Evolutionary conservation across 2,113 vertebrate genomes (phyloP).

Genomic region (Dissostichus mawsoni): DNA sequence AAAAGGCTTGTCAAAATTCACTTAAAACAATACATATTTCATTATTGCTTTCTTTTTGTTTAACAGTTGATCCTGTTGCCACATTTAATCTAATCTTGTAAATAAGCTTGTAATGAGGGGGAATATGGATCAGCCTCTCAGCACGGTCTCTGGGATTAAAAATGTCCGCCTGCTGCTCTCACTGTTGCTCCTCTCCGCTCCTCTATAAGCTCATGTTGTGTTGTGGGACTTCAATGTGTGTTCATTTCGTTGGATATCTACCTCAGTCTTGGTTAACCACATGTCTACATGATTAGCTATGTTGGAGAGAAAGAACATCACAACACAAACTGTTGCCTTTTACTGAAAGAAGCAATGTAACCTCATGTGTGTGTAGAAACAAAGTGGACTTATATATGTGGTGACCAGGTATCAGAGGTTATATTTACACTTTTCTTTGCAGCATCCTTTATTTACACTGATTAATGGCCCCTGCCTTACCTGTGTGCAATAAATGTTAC

Average conservation of each 20-base stretch:
- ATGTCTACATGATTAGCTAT: constrained; percentile 48
- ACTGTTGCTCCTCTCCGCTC: constrained; percentile 36
- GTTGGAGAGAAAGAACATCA: constrained; percentile 9
- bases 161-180: constrained; percentile 66
- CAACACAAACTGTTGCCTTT: constrained; percentile 60
- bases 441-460: constrained; percentile 60
- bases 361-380: constrained; percentile 17
- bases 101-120: constrained; percentile 67
- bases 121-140: constrained; percentile 66
- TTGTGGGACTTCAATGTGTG: constrained; percentile 47
- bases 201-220: constrained; percentile 32
- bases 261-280: constrained; percentile 77
- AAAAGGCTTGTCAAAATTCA: constrained; percentile 3
- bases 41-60: constrained; percentile 20
- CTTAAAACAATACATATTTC: constrained; percentile 16
- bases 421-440: constrained; percentile 59
- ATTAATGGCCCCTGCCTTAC: constrained; percentile 69
- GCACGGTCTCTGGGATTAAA: constrained; percentile 61
- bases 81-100: constrained; percentile 67
- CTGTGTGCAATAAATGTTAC: constrained; percentile 75
- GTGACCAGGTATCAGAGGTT: constrained; percentile 59
- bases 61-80: constrained; percentile 50
- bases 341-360: constrained; percentile 35
- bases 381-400: constrained; percentile 14
- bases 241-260: constrained; percentile 69